Evolutionary conservation across 2,113 vertebrate genomes (phyloP).

Genomic region (Lophius piscatorius): DNA sequence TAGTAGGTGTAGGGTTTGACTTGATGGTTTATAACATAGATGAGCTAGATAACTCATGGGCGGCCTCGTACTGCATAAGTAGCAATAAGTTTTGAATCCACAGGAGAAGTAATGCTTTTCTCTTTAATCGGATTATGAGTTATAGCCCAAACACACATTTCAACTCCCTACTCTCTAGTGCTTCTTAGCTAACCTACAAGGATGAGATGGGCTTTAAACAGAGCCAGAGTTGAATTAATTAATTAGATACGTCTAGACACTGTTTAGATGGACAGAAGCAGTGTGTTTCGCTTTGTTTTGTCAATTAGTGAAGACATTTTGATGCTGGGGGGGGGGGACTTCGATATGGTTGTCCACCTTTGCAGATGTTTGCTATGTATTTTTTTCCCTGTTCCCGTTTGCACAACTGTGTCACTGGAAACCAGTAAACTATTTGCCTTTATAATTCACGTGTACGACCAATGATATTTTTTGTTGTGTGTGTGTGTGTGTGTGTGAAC

Average conservation of each 20-base stretch:
- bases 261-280: slow-evolving; percentile 12
- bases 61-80: slow-evolving; percentile 10
- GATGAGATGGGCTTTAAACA: slow-evolving; percentile 21
- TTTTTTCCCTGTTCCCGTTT: slow-evolving; percentile 37
- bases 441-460: slow-evolving; percentile 31
- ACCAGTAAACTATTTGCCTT: slow-evolving; percentile 65
- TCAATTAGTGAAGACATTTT: slow-evolving; percentile 13
- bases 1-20: slow-evolving; percentile 28
- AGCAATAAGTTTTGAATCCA: slow-evolving; percentile 39
- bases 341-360: slow-evolving; percentile 43
- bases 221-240: slow-evolving; percentile 24
- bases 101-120: slow-evolving; percentile 20
- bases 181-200: slow-evolving; percentile 6
- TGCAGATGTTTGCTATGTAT: slow-evolving; percentile 38
- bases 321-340: neutral
- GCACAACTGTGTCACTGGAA: slow-evolving; percentile 71
- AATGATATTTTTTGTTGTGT: neutral
- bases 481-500: too few species aligned
- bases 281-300: slow-evolving; percentile 22
- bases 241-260: slow-evolving; percentile 28
- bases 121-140: slow-evolving; percentile 8
- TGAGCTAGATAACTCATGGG: slow-evolving; percentile 14
- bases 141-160: slow-evolving; percentile 18
- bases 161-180: neutral
- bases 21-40: slow-evolving; percentile 37